phyloP scores from a whole-genome alignment of 1,140 invertebrate species.

The Drosophila sproati region DNA sequence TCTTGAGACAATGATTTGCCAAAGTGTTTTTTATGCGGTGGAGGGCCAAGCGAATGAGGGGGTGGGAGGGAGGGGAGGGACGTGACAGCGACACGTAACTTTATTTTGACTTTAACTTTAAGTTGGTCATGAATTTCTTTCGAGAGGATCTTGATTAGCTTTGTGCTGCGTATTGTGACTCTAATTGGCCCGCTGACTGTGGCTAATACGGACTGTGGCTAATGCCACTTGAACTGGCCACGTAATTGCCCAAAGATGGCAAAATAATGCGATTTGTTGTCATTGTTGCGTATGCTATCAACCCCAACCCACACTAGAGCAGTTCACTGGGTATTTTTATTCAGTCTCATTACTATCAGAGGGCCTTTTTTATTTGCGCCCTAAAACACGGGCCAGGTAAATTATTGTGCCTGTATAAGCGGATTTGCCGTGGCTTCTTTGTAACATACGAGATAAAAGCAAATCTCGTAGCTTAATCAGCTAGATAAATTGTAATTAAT shows the following conservation, averaged over 20 bases:
- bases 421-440: background rate
- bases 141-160: constrained; percentile 36
- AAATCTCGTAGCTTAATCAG: background rate
- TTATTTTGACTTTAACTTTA: constrained; percentile 25
- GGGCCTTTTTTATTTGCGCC: background rate
- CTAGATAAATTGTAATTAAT: background rate
- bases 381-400: background rate
- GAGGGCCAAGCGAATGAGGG: background rate
- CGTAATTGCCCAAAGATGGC: constrained; percentile 49
- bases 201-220: constrained; percentile 16
- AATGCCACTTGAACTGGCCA: constrained; percentile 36
- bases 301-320: background rate
- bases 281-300: background rate
- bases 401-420: background rate
- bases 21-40: constrained; percentile 39
- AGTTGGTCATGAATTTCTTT: constrained; percentile 29
- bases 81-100: constrained; percentile 27
- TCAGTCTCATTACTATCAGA: background rate
- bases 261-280: constrained; percentile 43
- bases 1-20: constrained; percentile 67
- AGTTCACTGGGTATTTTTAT: background rate
- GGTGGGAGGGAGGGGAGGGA: background rate
- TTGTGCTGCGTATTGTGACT: constrained; percentile 20
- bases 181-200: constrained; percentile 36
- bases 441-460: background rate